Evolutionary conservation across 2,113 vertebrate genomes (phyloP).

Genomic region (Corvus hawaiiensis): DNA sequence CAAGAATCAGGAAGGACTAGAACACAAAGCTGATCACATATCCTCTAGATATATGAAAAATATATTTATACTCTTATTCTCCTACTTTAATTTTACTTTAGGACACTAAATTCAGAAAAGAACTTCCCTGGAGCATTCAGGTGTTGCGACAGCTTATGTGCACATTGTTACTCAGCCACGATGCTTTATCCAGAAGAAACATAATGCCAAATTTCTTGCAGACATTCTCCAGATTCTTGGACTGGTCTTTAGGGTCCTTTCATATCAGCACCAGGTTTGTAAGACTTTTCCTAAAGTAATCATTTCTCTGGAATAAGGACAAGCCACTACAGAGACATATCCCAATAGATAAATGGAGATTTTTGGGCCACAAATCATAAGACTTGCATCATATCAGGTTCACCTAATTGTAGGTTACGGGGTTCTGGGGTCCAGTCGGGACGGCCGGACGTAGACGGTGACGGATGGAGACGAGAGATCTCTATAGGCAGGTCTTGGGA

Average conservation of each 20-base stretch:
- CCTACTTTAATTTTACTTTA: not conserved
- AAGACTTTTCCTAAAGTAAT: not conserved
- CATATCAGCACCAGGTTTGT: not conserved
- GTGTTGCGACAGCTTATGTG: not conserved
- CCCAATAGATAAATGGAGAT: not conserved
- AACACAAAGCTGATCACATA: not conserved
- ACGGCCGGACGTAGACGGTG: too few species aligned
- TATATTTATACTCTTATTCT: not conserved
- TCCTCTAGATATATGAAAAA: not conserved
- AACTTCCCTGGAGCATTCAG: not conserved
- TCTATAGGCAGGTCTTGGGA: too few species aligned
- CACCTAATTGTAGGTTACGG: too few species aligned
- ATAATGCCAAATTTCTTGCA: not conserved
- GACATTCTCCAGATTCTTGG: not conserved
- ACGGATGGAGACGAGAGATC: too few species aligned
- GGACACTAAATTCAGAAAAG: not conserved
- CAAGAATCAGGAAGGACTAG: not conserved
- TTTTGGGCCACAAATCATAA: not conserved
- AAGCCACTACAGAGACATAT: not conserved
- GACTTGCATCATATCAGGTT: not conserved
- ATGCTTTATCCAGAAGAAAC: not conserved
- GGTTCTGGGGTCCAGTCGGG: too few species aligned
- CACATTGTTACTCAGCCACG: not conserved
- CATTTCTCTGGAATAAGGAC: not conserved
- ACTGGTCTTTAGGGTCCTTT: not conserved